Conservation (phyloP, 2,797 vertebrate species). For the Rousettus madagascariensis region DNA sequence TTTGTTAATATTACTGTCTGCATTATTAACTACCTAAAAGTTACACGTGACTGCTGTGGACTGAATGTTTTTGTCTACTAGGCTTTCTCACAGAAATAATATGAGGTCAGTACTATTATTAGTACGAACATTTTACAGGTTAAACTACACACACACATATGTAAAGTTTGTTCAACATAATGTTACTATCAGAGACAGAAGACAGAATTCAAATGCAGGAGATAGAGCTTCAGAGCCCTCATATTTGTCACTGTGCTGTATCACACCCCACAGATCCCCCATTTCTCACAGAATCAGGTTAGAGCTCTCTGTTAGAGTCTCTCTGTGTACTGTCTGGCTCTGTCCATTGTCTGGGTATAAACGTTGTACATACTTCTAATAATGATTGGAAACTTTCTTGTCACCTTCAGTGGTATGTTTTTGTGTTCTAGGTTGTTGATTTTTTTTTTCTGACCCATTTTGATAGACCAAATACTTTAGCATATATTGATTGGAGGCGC, state of each 20-base stretch:
- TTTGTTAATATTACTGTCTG: neutral
- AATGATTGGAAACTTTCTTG: neutral
- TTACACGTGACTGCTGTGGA: neutral
- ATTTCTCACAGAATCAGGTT: neutral
- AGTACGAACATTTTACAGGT: neutral
- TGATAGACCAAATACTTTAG: neutral
- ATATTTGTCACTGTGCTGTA: no score
- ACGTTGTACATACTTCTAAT: neutral
- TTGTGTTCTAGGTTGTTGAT: neutral
- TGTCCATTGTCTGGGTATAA: neutral
- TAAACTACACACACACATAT: neutral
- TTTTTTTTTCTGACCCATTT: neutral
- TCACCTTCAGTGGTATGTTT: neutral
- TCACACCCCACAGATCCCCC: accelerated
- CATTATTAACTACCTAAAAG: neutral
- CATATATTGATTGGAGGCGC: neutral
- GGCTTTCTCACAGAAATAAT: neutral
- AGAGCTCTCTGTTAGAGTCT: neutral
- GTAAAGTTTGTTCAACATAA: neutral
- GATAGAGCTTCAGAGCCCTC: neutral
- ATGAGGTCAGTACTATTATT: neutral
- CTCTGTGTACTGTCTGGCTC: neutral
- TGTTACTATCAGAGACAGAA: neutral
- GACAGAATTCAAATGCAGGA: neutral
- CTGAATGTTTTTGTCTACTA: neutral